A percentile compares a stretch with the other conserved stretches of the same genome.
Conservation (phyloP, 2,113 vertebrate species). For the human (Homo sapiens) region DNA sequence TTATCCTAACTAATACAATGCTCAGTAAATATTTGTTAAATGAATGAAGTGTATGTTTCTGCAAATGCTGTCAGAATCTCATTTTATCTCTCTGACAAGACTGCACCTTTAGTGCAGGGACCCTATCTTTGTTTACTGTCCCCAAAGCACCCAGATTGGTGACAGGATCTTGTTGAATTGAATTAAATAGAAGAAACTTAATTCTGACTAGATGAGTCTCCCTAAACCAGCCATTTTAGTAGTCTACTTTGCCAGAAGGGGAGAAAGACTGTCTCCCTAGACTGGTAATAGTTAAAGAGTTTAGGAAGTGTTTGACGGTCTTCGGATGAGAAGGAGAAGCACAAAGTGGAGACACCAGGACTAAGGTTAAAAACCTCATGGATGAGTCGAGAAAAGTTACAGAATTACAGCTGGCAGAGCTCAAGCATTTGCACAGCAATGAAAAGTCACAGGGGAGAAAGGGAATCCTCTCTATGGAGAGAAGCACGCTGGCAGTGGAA, state of each 20-base stretch:
- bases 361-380: conserved; percentile 49
- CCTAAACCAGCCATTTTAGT: neutral
- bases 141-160: neutral
- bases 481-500: neutral
- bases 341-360: neutral
- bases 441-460: conserved; percentile 61
- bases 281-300: neutral
- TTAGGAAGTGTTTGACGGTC: conserved; percentile 34
- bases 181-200: conserved; percentile 55
- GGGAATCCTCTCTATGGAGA: conserved; percentile 54
- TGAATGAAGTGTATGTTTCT: neutral
- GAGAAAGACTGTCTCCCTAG: neutral
- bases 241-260: conserved; percentile 26
- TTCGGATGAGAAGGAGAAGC: conserved; percentile 35
- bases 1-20: neutral
- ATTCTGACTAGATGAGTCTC: neutral
- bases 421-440: conserved; percentile 36
- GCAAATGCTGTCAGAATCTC: neutral
- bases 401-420: conserved; percentile 56
- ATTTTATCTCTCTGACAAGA: conserved; percentile 15
- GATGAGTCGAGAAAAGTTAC: conserved; percentile 8
- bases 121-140: neutral
- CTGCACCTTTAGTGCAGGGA: neutral
- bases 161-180: neutral
- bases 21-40: neutral